phyloP scores from a whole-genome alignment of 2,797 vertebrate species.

The Siniperca scherzeri region DNA sequence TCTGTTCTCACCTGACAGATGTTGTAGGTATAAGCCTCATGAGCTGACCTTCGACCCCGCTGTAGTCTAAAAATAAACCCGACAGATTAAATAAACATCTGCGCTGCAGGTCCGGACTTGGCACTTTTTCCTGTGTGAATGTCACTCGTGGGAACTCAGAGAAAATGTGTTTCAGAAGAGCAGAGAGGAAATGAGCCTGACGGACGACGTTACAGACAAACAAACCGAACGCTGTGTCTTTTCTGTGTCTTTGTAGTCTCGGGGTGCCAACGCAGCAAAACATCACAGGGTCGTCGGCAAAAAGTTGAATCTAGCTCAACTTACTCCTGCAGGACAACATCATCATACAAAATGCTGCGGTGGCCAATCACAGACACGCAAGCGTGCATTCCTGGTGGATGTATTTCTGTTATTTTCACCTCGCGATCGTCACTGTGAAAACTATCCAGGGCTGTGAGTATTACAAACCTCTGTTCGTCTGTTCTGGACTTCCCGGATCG shows the following conservation, averaged over 20 bases:
- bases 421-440: no score
- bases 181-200: background rate
- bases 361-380: background rate
- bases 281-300: slow-evolving; percentile 1
- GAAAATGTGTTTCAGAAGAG: background rate
- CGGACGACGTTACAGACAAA: slow-evolving; percentile 4
- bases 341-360: background rate
- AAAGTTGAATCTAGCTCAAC: background rate
- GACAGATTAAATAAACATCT: slow-evolving; percentile 64
- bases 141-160: slow-evolving; percentile 49
- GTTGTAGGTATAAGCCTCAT: slow-evolving; percentile 41
- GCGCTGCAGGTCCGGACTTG: slow-evolving; percentile 62
- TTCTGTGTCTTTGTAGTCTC: background rate
- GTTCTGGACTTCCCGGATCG: no score
- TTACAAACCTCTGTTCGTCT: no score
- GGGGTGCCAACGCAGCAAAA: no score
- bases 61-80: slow-evolving; percentile 73
- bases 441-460: background rate
- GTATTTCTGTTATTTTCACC: background rate
- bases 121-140: slow-evolving; percentile 30
- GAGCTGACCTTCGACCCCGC: slow-evolving; percentile 67
- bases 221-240: no score
- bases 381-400: background rate
- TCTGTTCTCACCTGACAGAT: slow-evolving; percentile 51
- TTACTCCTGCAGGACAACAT: background rate